Evolutionary conservation across 2,797 vertebrate species (phyloP).

Genomic region (Diceros bicornis): DNA sequence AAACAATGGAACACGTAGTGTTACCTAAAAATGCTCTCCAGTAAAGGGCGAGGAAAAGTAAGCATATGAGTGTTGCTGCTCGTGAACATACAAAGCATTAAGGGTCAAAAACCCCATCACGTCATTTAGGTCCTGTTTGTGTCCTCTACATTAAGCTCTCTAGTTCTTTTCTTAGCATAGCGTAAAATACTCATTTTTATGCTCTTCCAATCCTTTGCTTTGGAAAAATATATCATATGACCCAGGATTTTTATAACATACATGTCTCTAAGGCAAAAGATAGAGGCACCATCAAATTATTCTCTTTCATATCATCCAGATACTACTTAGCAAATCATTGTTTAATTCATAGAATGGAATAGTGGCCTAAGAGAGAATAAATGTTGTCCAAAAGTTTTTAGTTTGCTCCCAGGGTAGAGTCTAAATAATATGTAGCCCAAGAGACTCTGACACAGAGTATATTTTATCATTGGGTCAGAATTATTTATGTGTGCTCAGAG

Average conservation of each 20-base stretch:
- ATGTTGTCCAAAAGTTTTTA: conserved; percentile 67
- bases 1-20: not conserved
- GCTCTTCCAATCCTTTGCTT: not conserved
- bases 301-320: conserved; percentile 5
- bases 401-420: not conserved
- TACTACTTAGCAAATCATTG: conserved; percentile 43
- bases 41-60: not conserved
- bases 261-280: conserved; percentile 44
- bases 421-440: conserved; percentile 25
- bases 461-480: conserved; percentile 50
- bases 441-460: conserved; percentile 31
- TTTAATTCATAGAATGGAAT: not conserved
- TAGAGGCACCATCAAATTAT: not conserved
- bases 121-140: not conserved
- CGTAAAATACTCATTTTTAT: not conserved
- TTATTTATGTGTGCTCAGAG: conserved; percentile 54
- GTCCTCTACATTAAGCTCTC: not conserved
- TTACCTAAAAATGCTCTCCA: not conserved
- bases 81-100: not conserved
- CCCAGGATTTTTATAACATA: conserved; percentile 37
- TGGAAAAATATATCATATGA: conserved; percentile 6
- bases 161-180: not conserved
- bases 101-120: not conserved
- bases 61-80: not conserved
- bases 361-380: conserved; percentile 17